These are phyloP conservation scores for Botrylloides violaceus DNA, from an alignment of 23 tunicate genomes.

Conservation along the genomic window DNA sequence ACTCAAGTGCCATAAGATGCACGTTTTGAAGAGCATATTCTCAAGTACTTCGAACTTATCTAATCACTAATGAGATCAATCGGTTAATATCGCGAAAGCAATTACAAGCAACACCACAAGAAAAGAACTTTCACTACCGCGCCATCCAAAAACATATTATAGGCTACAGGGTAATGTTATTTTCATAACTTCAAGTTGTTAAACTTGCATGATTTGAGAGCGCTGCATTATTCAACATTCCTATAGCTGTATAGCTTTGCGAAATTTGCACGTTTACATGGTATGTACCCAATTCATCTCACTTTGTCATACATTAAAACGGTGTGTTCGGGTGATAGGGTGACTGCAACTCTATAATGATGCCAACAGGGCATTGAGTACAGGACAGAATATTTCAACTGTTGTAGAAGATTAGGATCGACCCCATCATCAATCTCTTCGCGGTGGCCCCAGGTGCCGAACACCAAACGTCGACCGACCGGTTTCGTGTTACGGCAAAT, in stretches of 20 bases:
- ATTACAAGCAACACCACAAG: no score
- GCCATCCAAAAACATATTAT: no score
- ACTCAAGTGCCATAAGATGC: no score
- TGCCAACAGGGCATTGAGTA: neutral
- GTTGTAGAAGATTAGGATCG: neutral
- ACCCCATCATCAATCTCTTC: neutral
- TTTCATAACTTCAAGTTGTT: no score
- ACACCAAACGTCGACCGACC: conserved; percentile 2
- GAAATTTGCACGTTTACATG: neutral
- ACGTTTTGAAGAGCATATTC: no score
- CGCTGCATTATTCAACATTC: neutral
- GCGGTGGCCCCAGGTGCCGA: conserved; percentile 2
- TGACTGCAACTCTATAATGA: neutral
- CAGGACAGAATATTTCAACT: neutral
- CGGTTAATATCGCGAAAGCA: no score
- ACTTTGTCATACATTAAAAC: neutral
- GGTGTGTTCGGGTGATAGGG: neutral
- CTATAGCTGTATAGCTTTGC: neutral
- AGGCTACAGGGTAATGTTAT: no score
- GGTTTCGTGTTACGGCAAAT: neutral
- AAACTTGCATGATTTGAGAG: no score
- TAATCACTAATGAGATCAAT: no score
- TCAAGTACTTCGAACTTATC: no score
- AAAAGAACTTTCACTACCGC: no score
- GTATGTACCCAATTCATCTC: neutral